phyloP scores from a whole-genome alignment of 2,797 vertebrate species.

The Potorous gilbertii region DNA sequence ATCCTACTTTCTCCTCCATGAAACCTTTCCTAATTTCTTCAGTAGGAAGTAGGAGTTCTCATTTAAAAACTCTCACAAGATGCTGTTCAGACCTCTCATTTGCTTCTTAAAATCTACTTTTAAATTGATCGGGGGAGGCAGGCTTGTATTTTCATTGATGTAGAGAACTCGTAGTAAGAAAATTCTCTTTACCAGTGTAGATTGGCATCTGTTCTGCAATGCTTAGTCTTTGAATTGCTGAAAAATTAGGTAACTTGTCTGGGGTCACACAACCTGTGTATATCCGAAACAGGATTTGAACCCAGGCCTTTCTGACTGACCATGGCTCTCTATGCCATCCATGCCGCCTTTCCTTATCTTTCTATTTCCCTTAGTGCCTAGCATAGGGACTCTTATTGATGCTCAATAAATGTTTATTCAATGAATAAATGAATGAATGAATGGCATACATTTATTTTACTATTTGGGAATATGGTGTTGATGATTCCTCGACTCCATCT shows the following conservation, averaged over 20 bases:
- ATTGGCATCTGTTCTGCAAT: not conserved
- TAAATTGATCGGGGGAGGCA: not conserved
- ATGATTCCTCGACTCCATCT: not conserved
- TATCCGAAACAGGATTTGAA: not conserved
- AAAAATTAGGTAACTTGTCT: not conserved
- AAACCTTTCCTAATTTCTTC: not conserved
- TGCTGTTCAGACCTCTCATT: not conserved
- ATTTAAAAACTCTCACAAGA: not conserved
- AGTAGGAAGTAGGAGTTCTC: not conserved
- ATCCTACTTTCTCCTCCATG: not conserved
- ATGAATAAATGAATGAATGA: not conserved
- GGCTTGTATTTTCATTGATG: not conserved
- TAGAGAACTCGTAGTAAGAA: not conserved
- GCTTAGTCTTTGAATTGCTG: not conserved
- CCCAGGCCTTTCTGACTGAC: not conserved
- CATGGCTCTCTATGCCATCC: not conserved
- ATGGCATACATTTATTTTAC: conserved; percentile 26
- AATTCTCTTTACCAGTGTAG: not conserved
- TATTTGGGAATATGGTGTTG: not conserved
- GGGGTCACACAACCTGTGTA: not conserved
- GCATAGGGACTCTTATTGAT: not conserved
- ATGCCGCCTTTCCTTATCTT: not conserved
- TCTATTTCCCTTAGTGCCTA: not conserved
- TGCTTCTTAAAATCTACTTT: not conserved
- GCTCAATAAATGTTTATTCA: not conserved